Base-by-base conservation (phyloP, 2,797 vertebrate species). In the Nannoperca australis region DNA sequence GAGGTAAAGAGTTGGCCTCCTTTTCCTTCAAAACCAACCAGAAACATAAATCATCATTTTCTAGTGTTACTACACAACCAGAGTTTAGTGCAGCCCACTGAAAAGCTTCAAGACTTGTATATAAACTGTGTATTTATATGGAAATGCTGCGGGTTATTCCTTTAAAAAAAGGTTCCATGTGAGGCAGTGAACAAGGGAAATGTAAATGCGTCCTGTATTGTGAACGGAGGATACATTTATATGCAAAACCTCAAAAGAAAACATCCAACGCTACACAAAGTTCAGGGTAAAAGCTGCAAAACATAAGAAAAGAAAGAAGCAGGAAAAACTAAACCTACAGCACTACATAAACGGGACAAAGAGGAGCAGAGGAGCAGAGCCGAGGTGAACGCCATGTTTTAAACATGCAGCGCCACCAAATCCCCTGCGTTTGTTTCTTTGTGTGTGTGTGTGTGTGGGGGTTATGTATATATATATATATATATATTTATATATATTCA, bases 211-310 rank as follows among this genome's bases (percentile, higher is more conserved):
- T 77, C 22, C 67, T 36, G 77, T 60, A 4, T n/a, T 18, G 69
- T 68, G 81, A 85, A 76, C 68, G 66, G 72, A 61, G 36, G 60
- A 76, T 2, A 59, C 38, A 77, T 87, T 87, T 60, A 83, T 71
- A 87, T 85, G 86, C 78, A 82, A 85, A 89, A 71, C 22, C 58
- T 44, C 22, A 34, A 3, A 69, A 82, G 71, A 87, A 76, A 11
- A 40, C 56, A 66, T 69, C 40, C 77, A 24, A 61, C 12, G 61
- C 47, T 14, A 30, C 58, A n/a, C 59, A 53, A 83, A 84, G 51
- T 83, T 79, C 12, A 27, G 47, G 38, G 53, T 65, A 44, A 71
- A 73, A 81, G 69, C 47, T 38, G 36, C 17, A 14, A 45, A 42
- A 60, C 24, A 77, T 30, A 77, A 70, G 66, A 60, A 8, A 36